Conservation (phyloP, 2,888 invertebrate species). For the Strigamia crassipes region DNA sequence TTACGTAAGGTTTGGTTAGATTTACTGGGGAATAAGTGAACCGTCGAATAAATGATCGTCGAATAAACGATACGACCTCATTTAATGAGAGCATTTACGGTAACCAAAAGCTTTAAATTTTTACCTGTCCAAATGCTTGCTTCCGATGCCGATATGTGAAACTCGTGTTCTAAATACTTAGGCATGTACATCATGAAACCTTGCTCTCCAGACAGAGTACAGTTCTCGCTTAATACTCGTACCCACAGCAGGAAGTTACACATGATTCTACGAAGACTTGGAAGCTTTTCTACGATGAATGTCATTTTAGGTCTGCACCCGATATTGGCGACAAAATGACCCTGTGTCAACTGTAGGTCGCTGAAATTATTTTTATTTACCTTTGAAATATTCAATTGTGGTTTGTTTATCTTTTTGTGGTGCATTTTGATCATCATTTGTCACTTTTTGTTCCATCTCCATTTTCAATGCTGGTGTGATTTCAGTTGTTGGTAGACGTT, state of each 20-base stretch:
- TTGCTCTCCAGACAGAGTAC: not conserved
- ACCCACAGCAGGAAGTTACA: not conserved
- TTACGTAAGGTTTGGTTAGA: too few species aligned
- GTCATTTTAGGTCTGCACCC: not conserved
- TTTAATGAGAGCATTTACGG: too few species aligned
- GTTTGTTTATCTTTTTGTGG: not conserved
- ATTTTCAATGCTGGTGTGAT: not conserved
- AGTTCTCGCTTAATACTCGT: not conserved
- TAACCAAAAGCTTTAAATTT: too few species aligned
- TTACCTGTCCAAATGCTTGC: constrained; percentile 38
- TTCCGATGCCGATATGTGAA: not conserved
- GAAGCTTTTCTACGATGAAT: not conserved
- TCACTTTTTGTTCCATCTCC: not conserved
- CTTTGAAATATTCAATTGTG: not conserved
- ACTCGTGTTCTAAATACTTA: constrained; percentile 12
- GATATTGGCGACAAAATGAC: too few species aligned
- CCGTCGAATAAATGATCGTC: too few species aligned
- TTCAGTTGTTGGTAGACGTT: constrained; percentile 48
- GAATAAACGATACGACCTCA: too few species aligned
- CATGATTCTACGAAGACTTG: not conserved
- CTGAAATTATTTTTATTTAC: not conserved
- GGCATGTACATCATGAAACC: not conserved
- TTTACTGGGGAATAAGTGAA: too few species aligned
- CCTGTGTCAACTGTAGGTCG: too few species aligned
- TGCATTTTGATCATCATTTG: not conserved